Evolutionary conservation across 2,888 invertebrate genomes (phyloP), one percentile per base, ranked within the genome.

Genomic region (Noctua janthina): DNA sequence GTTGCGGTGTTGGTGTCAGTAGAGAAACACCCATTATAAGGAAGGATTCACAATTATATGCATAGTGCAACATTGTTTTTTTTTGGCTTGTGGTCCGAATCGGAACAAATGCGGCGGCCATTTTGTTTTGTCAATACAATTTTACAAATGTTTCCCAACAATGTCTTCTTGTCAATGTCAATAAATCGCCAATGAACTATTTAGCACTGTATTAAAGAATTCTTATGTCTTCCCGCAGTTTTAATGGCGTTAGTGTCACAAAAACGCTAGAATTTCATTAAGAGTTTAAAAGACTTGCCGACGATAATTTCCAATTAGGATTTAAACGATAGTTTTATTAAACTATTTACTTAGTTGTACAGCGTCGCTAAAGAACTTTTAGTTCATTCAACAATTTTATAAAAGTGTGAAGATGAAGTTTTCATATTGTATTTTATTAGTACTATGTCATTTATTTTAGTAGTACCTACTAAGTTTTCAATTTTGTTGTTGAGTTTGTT

Each of bases 251-350:
- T 46, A 54, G 56, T 78, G 81, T 81, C 83, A 87, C 82, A 87
- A 87, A 87, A 88, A 87, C 80, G 69, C 78, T 83, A 83, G 78
- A 87, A 88, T 87, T 88, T 88, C 67, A 86, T 84, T 84, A 87
- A 85, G 77, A 83, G 79, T 79, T 83, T 87, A 80, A 85, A 87
- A 88, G 78, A 74, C 78, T 88, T 66, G 64, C 74, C 23, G 68
- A 78, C 77, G 86, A 87, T 87, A 79, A 88, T 85, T 81, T 86
- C 46, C 49, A 83, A 88, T 87, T 85, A 82, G 82, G 83, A 81
- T 74, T 81, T 87, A 79, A 85, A 86, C 77, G 80, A 85, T 82
- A 83, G 35, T 79, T 88, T 83, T 74, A 87, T 73, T 74, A 79
- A 82, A 81, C 76, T 84, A 67, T 81, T 68, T 69, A 66, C 43